Conservation (phyloP, 1,140 invertebrate genomes). For the Magallana gigas region DNA sequence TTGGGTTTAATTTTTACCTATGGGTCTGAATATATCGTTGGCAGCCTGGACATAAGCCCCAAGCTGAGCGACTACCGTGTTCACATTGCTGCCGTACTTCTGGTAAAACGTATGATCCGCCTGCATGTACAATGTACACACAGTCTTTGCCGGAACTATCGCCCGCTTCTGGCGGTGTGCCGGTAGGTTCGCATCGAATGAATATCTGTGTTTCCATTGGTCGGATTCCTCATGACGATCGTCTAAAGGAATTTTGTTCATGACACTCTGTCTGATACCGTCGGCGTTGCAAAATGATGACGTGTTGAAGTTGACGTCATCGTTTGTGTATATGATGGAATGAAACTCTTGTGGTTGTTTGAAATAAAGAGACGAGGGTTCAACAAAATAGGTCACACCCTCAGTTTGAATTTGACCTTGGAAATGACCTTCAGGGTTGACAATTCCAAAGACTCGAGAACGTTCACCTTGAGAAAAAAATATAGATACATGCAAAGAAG, state of each 20-base stretch:
- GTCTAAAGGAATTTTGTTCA: neutral
- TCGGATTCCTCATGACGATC: neutral
- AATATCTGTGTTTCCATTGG: slow-evolving; percentile 43
- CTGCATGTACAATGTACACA: slow-evolving; percentile 94
- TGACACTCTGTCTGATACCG: neutral
- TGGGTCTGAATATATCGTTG: slow-evolving; percentile 93
- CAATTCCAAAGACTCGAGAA: slow-evolving; percentile 90
- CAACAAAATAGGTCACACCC: slow-evolving; percentile 90
- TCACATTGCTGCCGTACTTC: slow-evolving; percentile 94
- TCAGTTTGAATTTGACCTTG: slow-evolving; percentile 91
- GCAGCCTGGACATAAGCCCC: slow-evolving; percentile 95
- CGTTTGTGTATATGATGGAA: slow-evolving; percentile 90
- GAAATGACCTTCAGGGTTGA: slow-evolving; percentile 92
- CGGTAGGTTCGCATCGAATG: slow-evolving; percentile 3
- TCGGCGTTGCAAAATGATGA: slow-evolving; percentile 18
- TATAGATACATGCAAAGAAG: slow-evolving; percentile 87
- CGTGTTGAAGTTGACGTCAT: slow-evolving; percentile 83
- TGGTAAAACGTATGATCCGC: slow-evolving; percentile 95
- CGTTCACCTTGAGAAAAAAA: slow-evolving; percentile 62
- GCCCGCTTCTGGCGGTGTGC: slow-evolving; percentile 85
- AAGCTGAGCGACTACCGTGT: slow-evolving; percentile 96
- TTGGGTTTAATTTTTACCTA: slow-evolving; percentile 82
- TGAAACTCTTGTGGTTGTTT: slow-evolving; percentile 81
- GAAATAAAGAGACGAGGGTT: slow-evolving; percentile 86
- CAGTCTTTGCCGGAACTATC: slow-evolving; percentile 86